Evolutionary conservation across 2,113 vertebrate species (phyloP), one percentile per base, ranked within the genome.

Genomic region (Zootoca vivipara): DNA sequence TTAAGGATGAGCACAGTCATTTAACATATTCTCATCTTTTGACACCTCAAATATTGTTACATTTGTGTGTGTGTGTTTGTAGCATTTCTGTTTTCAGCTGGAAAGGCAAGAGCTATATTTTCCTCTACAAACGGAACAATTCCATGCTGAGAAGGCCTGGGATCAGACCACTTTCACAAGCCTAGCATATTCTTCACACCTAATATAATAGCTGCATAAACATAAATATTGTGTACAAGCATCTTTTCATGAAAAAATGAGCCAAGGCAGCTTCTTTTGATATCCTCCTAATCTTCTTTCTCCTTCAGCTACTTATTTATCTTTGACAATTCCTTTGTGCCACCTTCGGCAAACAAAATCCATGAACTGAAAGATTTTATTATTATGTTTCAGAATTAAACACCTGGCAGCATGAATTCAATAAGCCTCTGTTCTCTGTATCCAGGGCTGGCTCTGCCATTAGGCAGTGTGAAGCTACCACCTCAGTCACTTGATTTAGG

Each of bases 311-410:
- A 69, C 77, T 83, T 30, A 28, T 24, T 83, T 82, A 91, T 85
- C 83, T 92, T 86, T 77, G 56, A 79, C 83, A 88, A 93, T 7
- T 87, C 22, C 42, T 87, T 89, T 92, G 87, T 72, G 81, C 10
- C 28, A 90, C 7, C 22, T 89, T 86, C 88, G 77, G 83, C 70
- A 85, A 92, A 88, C 82, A 89, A 90, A 92, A 92, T 89, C 52
- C 16, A 85, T 0, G 1, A 73, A 1, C 78, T 89, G n/a, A 0
- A 5, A 91, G 88, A 83, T 88, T 90, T 93, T 24, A 83, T 89
- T 92, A 46, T 84, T 89, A 69, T 87, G 56, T 87, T 94, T 89
- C 78, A 92, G 78, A 86, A 93, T 86, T 85, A 93, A 83, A 70
- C 80, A 40, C 62, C 64, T 80, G 38, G 74, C 87, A 74, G 22